Percentiles rank a stretch among this genome's conserved stretches.
These are phyloP conservation scores for Tenrec ecaudatus DNA, from an alignment of 2,113 vertebrate genomes.

Conservation along the genomic window DNA sequence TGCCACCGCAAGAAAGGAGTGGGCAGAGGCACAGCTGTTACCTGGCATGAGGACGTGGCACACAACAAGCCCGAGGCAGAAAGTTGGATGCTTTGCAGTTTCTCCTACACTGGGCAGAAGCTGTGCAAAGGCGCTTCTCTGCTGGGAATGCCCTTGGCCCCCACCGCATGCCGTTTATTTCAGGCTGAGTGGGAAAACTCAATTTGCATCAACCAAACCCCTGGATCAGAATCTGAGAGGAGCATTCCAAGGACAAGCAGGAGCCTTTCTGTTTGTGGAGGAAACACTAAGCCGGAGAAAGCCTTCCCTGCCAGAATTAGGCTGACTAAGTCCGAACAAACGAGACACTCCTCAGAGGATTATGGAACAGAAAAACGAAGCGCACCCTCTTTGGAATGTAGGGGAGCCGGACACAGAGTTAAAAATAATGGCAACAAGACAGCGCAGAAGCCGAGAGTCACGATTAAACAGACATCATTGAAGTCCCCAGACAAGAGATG, in stretches of 20 bases:
- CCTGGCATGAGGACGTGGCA: neutral
- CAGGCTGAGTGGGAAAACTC: slow-evolving; percentile 15
- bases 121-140: neutral
- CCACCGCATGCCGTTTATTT: neutral
- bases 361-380: neutral
- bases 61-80: neutral
- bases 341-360: neutral
- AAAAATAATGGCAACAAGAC: neutral
- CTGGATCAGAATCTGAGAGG: neutral
- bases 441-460: neutral
- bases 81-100: neutral
- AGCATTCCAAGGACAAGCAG: neutral
- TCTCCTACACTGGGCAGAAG: neutral
- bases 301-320: neutral
- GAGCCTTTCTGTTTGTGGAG: neutral
- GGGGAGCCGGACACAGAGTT: neutral
- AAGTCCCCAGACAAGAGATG: neutral
- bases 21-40: slow-evolving; percentile 35
- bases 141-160: slow-evolving; percentile 13
- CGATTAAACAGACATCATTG: slow-evolving; percentile 5
- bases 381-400: neutral
- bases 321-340: too few species aligned
- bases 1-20: neutral
- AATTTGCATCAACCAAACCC: neutral
- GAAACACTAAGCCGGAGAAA: neutral